These are phyloP conservation scores for Epirrita christyi DNA, from an alignment of 2,888 invertebrate species.

Conservation along the genomic window DNA sequence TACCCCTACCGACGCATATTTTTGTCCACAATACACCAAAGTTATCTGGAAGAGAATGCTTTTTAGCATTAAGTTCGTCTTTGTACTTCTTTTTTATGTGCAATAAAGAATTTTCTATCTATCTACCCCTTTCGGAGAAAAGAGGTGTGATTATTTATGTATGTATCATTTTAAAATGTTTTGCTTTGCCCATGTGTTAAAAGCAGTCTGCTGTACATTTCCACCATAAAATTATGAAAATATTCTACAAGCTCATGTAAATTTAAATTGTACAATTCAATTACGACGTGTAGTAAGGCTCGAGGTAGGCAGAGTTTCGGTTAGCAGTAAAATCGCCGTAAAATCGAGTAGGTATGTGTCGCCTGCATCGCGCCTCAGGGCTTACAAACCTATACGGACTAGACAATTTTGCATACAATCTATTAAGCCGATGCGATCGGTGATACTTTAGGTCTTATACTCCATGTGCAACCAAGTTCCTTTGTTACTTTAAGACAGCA, in stretches of 20 bases:
- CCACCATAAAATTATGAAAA: not conserved
- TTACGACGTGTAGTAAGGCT: constrained; percentile 30
- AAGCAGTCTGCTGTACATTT: not conserved
- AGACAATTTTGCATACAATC: constrained; percentile 9
- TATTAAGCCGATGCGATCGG: not conserved
- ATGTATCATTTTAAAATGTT: not conserved
- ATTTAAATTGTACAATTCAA: constrained; percentile 31
- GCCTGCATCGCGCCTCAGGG: constrained; percentile 33
- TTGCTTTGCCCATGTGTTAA: not conserved
- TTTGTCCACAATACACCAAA: too few species aligned
- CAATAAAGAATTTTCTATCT: too few species aligned
- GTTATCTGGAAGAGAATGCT: too few species aligned
- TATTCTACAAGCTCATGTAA: constrained; percentile 12
- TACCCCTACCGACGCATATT: too few species aligned
- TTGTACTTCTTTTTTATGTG: too few species aligned
- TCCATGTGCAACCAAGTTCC: too few species aligned
- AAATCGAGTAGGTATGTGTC: constrained; percentile 38
- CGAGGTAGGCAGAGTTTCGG: constrained; percentile 36
- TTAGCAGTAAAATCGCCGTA: constrained; percentile 45
- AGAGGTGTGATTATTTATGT: too few species aligned
- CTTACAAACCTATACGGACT: constrained; percentile 19
- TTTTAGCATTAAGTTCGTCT: too few species aligned
- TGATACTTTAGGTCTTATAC: too few species aligned
- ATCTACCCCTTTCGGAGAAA: too few species aligned
- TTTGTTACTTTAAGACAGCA: too few species aligned